Conservation (phyloP, 2,113 vertebrate species). For the Oenanthe oenanthe region DNA sequence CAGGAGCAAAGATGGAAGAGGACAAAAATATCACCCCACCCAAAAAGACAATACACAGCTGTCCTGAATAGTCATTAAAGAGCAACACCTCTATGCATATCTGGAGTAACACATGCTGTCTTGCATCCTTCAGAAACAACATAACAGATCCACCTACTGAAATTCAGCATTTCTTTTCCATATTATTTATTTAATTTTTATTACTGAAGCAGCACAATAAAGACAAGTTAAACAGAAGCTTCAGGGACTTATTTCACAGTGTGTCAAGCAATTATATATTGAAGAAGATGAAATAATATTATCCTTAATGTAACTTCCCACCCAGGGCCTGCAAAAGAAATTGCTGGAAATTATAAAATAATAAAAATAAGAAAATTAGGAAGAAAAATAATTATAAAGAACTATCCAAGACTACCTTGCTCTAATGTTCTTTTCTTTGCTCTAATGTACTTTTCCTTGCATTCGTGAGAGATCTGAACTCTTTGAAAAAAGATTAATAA, state of each 20-base stretch:
- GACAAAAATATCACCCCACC: neutral
- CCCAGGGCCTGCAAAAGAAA: neutral
- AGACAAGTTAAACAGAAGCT: conserved; percentile 3
- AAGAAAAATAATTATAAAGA: neutral
- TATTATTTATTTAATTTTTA: conserved; percentile 9
- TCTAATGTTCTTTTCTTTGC: neutral
- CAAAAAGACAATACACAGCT: neutral
- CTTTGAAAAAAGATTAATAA: neutral
- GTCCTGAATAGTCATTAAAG: neutral
- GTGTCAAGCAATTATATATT: neutral
- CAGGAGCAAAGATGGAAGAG: neutral
- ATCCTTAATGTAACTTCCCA: conserved; percentile 2
- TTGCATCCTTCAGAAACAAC: neutral
- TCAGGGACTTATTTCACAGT: conserved; percentile 35
- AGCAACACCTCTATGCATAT: neutral
- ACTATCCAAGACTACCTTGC: neutral
- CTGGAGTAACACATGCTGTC: neutral
- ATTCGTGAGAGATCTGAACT: neutral
- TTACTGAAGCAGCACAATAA: conserved; percentile 16
- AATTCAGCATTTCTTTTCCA: neutral
- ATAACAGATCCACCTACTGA: neutral
- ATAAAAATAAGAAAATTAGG: neutral
- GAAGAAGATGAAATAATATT: conserved; percentile 17
- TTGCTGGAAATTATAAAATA: neutral
- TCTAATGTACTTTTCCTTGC: neutral